phyloP scores from a whole-genome alignment of 2,113 vertebrate genomes.

The Acanthisitta chloris region DNA sequence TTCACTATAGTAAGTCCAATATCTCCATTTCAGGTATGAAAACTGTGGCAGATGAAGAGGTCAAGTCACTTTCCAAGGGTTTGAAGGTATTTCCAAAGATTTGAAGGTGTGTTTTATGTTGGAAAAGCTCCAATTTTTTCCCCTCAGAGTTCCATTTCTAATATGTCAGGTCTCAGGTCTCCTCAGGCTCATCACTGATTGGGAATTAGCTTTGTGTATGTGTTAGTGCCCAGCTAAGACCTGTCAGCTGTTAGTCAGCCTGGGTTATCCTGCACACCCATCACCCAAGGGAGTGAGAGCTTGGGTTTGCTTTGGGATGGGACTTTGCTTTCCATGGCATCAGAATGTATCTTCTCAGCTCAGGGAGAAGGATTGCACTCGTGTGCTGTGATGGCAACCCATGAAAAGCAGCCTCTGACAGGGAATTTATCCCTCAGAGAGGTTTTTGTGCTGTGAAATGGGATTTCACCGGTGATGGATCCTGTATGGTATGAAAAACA shows the following conservation, averaged over 20 bases:
- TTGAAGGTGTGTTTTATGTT: background rate
- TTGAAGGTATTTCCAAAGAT: background rate
- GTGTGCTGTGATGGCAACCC: background rate
- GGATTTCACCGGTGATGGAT: background rate
- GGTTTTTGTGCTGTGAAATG: background rate
- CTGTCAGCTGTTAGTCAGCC: background rate
- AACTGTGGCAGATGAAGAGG: background rate
- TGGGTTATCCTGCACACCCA: background rate
- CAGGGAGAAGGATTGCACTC: background rate
- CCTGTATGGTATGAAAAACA: accelerated
- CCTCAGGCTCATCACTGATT: background rate
- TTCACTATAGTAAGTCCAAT: background rate
- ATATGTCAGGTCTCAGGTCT: background rate
- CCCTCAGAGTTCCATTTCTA: accelerated
- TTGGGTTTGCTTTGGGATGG: background rate
- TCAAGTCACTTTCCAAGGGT: background rate
- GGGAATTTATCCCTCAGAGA: background rate
- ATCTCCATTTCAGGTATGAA: background rate
- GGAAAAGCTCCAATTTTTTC: background rate
- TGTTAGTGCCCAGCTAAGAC: accelerated
- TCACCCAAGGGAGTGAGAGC: background rate
- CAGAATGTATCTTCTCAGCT: accelerated
- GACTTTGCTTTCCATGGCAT: accelerated
- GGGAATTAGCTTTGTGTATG: accelerated
- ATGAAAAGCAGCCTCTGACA: background rate